Base-by-base conservation (phyloP, 2,888 invertebrate genomes). In the Papilio gigon region DNA sequence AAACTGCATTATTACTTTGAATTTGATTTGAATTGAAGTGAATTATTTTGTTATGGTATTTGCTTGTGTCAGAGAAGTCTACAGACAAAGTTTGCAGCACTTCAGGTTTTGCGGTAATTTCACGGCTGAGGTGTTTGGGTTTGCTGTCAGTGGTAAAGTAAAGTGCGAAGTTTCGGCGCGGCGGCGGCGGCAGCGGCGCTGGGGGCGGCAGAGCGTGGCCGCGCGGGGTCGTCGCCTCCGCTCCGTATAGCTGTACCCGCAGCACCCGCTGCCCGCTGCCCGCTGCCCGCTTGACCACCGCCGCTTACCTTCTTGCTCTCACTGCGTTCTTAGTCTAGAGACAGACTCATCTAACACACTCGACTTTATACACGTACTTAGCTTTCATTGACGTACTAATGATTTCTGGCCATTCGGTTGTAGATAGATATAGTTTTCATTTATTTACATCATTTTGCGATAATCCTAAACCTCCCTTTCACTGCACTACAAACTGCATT, bases 91-190 rank as follows among this genome's bases (percentile, higher is more conserved):
- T 77, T n/a, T 77, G 74, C 73, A 72, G 79, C 78, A 75, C 74
- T 75, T 89, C 87, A 88, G 85, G 84, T 84, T 86, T 87, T 85
- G 86, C 86, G 83, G 85, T 85, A 86, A 92, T 91, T 91, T 90
- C 89, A 90, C 88, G 91, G 89, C 80, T 84, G 76, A 83, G 83
- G 87, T 82, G 80, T 81, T 81, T 84, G 80, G 83, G 82, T 85
- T 87, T 88, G 85, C 87, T 89, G 84, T 80, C 79, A 73, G 86
- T 88, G 85, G 88, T 88, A 89, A 89, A 90, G 89, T 88, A 88
- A 89, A 90, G 90, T 89, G 90, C 89, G 82, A 90, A 90, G 91
- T 89, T 92, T 92, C 88, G 90, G 90, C 89, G 88, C 85, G 77
- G 76, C 76, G 81, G 81, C 82, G 83, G 71, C 73, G 75, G 73